These are phyloP conservation scores for Boulengeromyrus knoepffleri DNA, from an alignment of 2,113 vertebrate species.

Conservation along the genomic window DNA sequence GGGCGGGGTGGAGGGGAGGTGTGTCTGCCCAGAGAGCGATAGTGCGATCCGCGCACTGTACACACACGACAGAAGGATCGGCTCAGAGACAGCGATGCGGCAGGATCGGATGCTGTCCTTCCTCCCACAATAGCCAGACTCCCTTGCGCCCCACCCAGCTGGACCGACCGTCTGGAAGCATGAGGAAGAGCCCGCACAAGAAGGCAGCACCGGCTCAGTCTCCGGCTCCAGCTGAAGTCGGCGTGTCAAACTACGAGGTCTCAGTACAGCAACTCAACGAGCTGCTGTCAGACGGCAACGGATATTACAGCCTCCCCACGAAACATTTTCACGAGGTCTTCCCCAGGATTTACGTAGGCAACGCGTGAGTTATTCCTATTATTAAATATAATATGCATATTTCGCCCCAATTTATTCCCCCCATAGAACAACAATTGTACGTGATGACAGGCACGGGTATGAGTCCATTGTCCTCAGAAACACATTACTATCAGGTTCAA, in stretches of 20 bases:
- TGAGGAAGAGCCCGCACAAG: constrained; percentile 67
- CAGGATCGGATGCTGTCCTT: constrained; percentile 18
- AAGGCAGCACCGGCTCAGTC: constrained; percentile 10
- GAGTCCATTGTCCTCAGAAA: neutral
- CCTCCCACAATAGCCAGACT: constrained; percentile 24
- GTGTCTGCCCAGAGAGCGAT: constrained; percentile 4
- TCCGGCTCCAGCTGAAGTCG: constrained; percentile 42
- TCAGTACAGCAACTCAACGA: constrained; percentile 88
- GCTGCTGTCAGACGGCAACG: constrained; percentile 78
- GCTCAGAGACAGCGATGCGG: constrained; percentile 46
- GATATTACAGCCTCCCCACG: constrained; percentile 86
- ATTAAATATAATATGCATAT: constrained; percentile 4
- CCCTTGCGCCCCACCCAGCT: constrained; percentile 28
- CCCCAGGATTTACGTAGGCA: constrained; percentile 85
- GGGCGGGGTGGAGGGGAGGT: constrained; percentile 7
- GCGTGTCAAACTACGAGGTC: constrained; percentile 64
- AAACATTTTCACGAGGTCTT: constrained; percentile 92
- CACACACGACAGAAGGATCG: constrained; percentile 26
- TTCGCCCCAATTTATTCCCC: neutral
- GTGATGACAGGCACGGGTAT: constrained; percentile 34
- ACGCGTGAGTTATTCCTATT: constrained; percentile 72
- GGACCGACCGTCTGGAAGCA: constrained; percentile 33
- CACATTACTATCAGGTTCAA: neutral
- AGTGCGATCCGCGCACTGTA: constrained; percentile 30
- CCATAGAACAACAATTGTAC: neutral